phyloP scores from a whole-genome alignment of 2,888 invertebrate species.

The Heliconius erato region DNA sequence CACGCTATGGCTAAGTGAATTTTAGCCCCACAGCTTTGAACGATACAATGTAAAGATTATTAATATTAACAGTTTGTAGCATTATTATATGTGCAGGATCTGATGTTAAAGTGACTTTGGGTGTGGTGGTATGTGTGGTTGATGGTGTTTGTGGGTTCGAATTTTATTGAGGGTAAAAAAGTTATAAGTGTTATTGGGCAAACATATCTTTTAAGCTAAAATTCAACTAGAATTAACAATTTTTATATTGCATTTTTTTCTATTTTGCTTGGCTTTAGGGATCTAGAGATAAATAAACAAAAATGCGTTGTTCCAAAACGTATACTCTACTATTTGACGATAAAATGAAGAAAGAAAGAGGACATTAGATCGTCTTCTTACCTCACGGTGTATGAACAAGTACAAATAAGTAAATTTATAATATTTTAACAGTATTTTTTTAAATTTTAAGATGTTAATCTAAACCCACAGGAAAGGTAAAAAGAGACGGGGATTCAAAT shows the following conservation, averaged over 20 bases:
- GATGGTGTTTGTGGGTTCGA: neutral
- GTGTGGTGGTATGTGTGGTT: neutral
- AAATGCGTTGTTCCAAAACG: neutral
- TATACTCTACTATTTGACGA: neutral
- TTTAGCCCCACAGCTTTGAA: neutral
- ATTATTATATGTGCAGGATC: neutral
- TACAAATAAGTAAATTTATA: too few relatives aligned
- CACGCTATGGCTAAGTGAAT: neutral
- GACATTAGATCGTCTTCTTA: neutral
- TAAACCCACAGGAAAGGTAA: too few relatives aligned
- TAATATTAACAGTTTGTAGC: neutral
- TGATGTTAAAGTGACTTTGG: neutral
- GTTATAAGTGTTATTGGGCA: neutral
- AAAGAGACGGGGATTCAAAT: too few relatives aligned
- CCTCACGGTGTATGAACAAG: too few relatives aligned
- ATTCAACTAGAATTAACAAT: too few relatives aligned
- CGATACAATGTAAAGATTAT: conserved; percentile 2
- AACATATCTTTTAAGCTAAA: neutral
- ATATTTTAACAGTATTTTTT: too few relatives aligned
- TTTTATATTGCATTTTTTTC: too few relatives aligned
- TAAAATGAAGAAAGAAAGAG: neutral
- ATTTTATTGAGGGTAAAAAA: neutral
- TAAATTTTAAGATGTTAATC: too few relatives aligned
- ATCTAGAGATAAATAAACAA: neutral
- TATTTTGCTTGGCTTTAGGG: too few relatives aligned